Evolutionary conservation across 2,888 invertebrate genomes (phyloP).

Genomic region (Lasioglossum pauxillum): DNA sequence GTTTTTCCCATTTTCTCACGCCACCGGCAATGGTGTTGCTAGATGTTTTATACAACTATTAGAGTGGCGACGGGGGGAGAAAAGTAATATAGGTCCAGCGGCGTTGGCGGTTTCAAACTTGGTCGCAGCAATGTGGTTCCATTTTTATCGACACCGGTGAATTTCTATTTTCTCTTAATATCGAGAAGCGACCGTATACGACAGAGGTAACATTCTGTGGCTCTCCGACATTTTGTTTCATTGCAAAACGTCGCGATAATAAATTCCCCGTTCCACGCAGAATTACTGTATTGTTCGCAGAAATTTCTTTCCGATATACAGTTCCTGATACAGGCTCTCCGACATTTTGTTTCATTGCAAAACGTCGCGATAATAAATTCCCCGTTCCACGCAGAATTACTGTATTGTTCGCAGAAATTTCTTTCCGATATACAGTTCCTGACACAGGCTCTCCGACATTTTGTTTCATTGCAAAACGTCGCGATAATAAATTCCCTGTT

Average conservation of each 20-base stretch:
- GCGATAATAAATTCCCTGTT: background rate
- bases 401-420: too few relatives aligned
- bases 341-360: background rate
- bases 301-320: too few relatives aligned
- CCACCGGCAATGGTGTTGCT: background rate
- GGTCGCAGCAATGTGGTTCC: constrained; percentile 10
- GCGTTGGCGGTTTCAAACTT: constrained; percentile 16
- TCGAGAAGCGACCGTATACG: background rate
- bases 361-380: background rate
- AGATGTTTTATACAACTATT: constrained; percentile 20
- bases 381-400: background rate
- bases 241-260: background rate
- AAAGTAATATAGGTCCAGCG: constrained; percentile 29
- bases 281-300: background rate
- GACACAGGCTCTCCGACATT: background rate
- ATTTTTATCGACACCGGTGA: constrained; percentile 13
- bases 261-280: background rate
- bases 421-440: too few relatives aligned
- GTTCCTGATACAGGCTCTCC: too few relatives aligned
- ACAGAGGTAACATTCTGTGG: background rate
- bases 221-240: background rate
- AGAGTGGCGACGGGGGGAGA: background rate
- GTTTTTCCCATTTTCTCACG: background rate
- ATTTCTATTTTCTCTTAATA: background rate
- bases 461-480: background rate